Percentiles rank a stretch among this genome's conserved stretches.
Conservation (phyloP, 2,797 vertebrate species). For the Distichodus sexfasciatus region DNA sequence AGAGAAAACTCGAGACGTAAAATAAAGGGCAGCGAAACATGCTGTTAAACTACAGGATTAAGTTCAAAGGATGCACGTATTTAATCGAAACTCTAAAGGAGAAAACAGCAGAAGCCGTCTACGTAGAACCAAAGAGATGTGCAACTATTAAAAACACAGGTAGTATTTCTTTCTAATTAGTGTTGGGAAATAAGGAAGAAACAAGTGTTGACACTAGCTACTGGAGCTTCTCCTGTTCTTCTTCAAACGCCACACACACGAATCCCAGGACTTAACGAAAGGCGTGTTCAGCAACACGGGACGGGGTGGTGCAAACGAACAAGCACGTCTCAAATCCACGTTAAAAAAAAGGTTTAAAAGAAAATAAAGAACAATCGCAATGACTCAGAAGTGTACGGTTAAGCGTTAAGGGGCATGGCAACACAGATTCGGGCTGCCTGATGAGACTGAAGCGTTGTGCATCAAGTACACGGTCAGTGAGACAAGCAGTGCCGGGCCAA, state of each 20-base stretch:
- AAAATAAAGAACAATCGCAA: constrained; percentile 12
- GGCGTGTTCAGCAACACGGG: constrained; percentile 36
- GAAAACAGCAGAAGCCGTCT: constrained; percentile 34
- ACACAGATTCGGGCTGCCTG: neutral
- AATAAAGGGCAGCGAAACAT: constrained; percentile 56
- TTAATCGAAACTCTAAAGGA: constrained; percentile 49
- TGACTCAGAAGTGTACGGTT: neutral
- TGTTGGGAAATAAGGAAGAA: constrained; percentile 13
- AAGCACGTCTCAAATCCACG: no score
- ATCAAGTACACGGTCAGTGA: neutral
- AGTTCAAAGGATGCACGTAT: constrained; percentile 43
- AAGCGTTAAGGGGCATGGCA: neutral
- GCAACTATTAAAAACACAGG: constrained; percentile 38
- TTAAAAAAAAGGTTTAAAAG: neutral
- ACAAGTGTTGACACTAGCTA: constrained; percentile 14
- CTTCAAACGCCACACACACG: constrained; percentile 39
- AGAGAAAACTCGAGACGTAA: constrained; percentile 46
- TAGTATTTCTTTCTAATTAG: constrained; percentile 33
- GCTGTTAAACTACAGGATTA: constrained; percentile 51
- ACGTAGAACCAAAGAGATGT: constrained; percentile 23
- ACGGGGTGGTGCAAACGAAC: constrained; percentile 24
- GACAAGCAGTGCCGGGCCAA: neutral
- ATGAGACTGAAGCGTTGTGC: neutral
- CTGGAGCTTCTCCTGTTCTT: constrained; percentile 33
- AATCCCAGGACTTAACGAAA: constrained; percentile 25